Percentiles rank a stretch among this genome's conserved stretches.
These are phyloP conservation scores for Ctenosaura bakeri DNA, from an alignment of 2,797 vertebrate species.

Conservation along the genomic window DNA sequence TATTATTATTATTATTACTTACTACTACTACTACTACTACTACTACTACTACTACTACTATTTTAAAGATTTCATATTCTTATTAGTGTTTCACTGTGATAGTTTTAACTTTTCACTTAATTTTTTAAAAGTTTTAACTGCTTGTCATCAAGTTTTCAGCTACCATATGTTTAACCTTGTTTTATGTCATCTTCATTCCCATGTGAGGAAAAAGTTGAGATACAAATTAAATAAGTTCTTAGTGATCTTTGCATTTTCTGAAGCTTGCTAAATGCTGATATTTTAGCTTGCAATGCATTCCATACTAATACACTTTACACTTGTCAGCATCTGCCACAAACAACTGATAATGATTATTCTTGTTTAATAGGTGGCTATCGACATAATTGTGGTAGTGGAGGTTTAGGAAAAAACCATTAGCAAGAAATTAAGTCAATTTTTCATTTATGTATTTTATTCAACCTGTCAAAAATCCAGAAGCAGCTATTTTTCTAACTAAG, in stretches of 20 bases:
- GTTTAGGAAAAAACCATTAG: background rate
- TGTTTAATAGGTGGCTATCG: background rate
- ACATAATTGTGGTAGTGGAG: slow-evolving; percentile 14
- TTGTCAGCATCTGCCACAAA: slow-evolving; percentile 4
- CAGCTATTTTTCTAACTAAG: slow-evolving; percentile 18
- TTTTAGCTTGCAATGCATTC: background rate
- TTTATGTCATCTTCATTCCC: too few species aligned
- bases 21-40: too few species aligned
- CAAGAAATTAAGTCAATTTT: slow-evolving; percentile 27
- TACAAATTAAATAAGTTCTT: too few species aligned
- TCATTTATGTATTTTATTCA: background rate
- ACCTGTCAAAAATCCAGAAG: background rate
- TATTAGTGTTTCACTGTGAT: too few species aligned
- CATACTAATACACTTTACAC: background rate
- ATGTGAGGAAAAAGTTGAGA: too few species aligned
- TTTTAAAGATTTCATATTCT: too few species aligned
- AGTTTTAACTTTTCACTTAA: too few species aligned
- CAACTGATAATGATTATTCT: slow-evolving; percentile 27
- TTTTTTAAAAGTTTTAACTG: too few species aligned
- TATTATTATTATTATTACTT: too few species aligned
- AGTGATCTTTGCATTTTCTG: background rate
- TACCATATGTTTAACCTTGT: too few species aligned
- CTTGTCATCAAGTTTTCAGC: too few species aligned
- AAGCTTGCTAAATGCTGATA: background rate
- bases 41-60: too few species aligned